A percentile compares a stretch with the other conserved stretches of the same genome.
Conservation (phyloP, 2,888 invertebrate species). For the Ptilodon capucinus region DNA sequence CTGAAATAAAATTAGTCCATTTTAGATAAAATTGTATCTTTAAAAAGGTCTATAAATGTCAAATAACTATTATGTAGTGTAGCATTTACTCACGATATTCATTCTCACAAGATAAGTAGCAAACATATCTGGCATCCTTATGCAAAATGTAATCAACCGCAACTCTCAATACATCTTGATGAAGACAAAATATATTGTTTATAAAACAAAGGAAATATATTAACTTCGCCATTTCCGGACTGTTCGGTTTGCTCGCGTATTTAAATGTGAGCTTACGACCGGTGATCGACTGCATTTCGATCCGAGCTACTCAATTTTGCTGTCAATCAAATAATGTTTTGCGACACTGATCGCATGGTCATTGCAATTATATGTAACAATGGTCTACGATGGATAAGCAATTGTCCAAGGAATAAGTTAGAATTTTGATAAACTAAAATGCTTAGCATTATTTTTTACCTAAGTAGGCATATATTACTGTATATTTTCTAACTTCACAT, state of each 20-base stretch:
- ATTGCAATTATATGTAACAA: background rate
- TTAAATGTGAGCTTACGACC: background rate
- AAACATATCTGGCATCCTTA: constrained; percentile 43
- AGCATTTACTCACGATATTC: constrained; percentile 40
- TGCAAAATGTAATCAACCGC: constrained; percentile 45
- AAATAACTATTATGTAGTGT: background rate
- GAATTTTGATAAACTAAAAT: no score
- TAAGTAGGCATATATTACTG: no score
- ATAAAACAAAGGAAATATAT: constrained; percentile 6
- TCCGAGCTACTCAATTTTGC: constrained; percentile 14
- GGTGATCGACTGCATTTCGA: background rate
- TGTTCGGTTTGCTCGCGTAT: constrained; percentile 1
- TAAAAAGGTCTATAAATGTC: background rate
- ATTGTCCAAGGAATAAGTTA: no score
- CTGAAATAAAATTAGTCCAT: constrained; percentile 16
- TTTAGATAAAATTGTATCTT: constrained; percentile 3
- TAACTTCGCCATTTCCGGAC: constrained; percentile 15
- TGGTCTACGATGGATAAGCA: no score
- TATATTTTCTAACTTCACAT: no score
- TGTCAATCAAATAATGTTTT: constrained; percentile 32
- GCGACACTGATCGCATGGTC: constrained; percentile 12
- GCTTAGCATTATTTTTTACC: no score
- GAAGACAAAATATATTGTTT: constrained; percentile 4
- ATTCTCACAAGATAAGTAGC: constrained; percentile 49
- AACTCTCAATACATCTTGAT: constrained; percentile 23